These are phyloP conservation scores for Cassiopea andromeda DNA, from an alignment of 30 jellyfish, hydroid and myxozoan species.

Conservation along the genomic window DNA sequence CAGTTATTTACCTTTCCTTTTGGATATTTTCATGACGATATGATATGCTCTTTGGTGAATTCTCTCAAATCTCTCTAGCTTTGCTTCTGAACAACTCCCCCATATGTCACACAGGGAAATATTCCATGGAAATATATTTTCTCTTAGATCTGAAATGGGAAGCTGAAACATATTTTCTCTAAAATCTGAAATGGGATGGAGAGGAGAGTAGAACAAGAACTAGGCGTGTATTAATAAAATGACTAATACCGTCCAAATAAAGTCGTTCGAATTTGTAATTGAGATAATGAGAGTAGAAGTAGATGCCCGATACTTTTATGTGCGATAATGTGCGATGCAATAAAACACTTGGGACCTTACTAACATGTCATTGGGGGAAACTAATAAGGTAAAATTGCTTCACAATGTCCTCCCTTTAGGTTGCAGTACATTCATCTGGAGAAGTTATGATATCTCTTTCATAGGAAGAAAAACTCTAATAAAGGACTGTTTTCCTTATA, in stretches of 20 bases:
- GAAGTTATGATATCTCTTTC: background rate
- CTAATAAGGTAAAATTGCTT: background rate
- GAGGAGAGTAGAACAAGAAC: too few relatives aligned
- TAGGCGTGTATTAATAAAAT: too few relatives aligned
- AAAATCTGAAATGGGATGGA: background rate
- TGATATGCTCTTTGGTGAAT: conserved; percentile 22
- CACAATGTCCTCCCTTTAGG: background rate
- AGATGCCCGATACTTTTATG: too few relatives aligned
- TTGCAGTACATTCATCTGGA: background rate
- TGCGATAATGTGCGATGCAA: background rate
- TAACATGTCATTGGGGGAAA: background rate
- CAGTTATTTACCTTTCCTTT: conserved; percentile 8
- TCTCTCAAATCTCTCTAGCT: conserved; percentile 34
- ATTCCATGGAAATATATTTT: conserved; percentile 8
- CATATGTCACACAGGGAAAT: conserved; percentile 25
- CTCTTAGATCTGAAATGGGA: background rate
- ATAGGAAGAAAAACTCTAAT: background rate
- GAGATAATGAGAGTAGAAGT: too few relatives aligned
- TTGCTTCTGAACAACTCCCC: conserved; percentile 36
- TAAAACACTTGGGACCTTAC: background rate
- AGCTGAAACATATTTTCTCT: background rate
- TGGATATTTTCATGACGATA: conserved; percentile 16
- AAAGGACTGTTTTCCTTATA: background rate
- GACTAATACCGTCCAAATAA: too few relatives aligned
- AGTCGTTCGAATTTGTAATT: too few relatives aligned